phyloP scores from a whole-genome alignment of 2,888 invertebrate genomes.

The Sesamia inferens region DNA sequence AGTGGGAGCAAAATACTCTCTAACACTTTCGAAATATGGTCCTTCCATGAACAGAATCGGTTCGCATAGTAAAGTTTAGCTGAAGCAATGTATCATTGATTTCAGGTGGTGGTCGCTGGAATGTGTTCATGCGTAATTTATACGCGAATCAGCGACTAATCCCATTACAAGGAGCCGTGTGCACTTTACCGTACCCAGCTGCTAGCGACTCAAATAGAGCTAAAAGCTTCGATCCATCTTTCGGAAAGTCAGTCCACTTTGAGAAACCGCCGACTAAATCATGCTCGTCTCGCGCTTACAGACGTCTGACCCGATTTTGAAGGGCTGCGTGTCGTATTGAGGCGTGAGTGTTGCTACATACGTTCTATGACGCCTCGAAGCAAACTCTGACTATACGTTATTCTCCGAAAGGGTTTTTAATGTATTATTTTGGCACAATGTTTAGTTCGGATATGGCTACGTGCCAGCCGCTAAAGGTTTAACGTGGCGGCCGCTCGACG shows the following conservation, averaged over 20 bases:
- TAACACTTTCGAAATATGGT: constrained; percentile 40
- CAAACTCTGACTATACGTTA: constrained; percentile 81
- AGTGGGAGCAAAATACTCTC: constrained; percentile 40
- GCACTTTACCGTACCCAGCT: constrained; percentile 81
- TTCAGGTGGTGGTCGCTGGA: constrained; percentile 66
- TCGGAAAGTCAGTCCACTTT: constrained; percentile 83
- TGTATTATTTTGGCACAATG: constrained; percentile 87
- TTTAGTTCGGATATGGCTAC: constrained; percentile 78
- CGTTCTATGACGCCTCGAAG: constrained; percentile 69
- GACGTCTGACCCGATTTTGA: constrained; percentile 82
- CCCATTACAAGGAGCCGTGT: constrained; percentile 73
- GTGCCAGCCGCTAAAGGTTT: constrained; percentile 86
- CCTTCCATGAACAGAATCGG: constrained; percentile 22
- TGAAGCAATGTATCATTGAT: constrained; percentile 67
- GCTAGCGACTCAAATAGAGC: constrained; percentile 81
- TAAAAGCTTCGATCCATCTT: constrained; percentile 88
- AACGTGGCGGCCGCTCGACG: constrained; percentile 79
- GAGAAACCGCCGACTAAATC: constrained; percentile 84
- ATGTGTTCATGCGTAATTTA: constrained; percentile 79
- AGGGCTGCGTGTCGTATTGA: constrained; percentile 73
- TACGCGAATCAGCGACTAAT: constrained; percentile 76
- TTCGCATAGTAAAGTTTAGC: constrained; percentile 50
- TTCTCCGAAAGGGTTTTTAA: constrained; percentile 83
- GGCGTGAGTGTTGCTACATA: constrained; percentile 70
- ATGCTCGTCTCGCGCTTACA: constrained; percentile 74